phyloP scores from a whole-genome alignment of 2,797 vertebrate species.

The Anguilla obscura region DNA sequence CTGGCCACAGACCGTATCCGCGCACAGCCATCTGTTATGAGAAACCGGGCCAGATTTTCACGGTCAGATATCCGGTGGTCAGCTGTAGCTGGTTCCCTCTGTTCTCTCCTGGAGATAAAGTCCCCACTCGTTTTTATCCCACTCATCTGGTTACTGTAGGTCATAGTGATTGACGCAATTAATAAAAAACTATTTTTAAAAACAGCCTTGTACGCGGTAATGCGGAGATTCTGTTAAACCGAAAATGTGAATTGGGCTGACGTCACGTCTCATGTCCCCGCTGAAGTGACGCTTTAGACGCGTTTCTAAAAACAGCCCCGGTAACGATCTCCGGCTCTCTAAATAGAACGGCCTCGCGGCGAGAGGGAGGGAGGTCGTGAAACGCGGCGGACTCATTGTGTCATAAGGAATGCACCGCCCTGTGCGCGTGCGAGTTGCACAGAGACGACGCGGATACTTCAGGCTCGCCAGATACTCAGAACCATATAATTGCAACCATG shows the following conservation, averaged over 20 bases:
- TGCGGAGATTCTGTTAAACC: not conserved
- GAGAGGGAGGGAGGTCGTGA: constrained; percentile 27
- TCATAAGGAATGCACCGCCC: not conserved
- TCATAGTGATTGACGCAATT: not conserved
- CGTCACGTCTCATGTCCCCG: constrained; percentile 30
- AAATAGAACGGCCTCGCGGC: constrained; percentile 45
- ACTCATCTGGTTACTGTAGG: not conserved
- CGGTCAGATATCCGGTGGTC: too few species aligned
- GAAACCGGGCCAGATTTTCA: too few species aligned
- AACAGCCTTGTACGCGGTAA: too few species aligned
- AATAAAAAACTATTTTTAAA: too few species aligned
- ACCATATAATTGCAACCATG: not conserved
- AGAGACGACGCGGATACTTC: not conserved
- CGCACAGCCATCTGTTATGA: too few species aligned
- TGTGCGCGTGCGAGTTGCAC: not conserved
- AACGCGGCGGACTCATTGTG: not conserved
- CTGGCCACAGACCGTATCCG: too few species aligned
- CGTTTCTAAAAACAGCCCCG: constrained; percentile 47
- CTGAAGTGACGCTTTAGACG: constrained; percentile 38
- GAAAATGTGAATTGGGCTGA: not conserved
- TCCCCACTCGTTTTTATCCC: not conserved
- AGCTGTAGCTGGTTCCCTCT: not conserved
- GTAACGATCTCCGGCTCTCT: constrained; percentile 42
- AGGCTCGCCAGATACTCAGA: not conserved
- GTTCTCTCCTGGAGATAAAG: not conserved